These are phyloP conservation scores for Gortyna flavago DNA, from an alignment of 2,888 invertebrate genomes.

Conservation along the genomic window DNA sequence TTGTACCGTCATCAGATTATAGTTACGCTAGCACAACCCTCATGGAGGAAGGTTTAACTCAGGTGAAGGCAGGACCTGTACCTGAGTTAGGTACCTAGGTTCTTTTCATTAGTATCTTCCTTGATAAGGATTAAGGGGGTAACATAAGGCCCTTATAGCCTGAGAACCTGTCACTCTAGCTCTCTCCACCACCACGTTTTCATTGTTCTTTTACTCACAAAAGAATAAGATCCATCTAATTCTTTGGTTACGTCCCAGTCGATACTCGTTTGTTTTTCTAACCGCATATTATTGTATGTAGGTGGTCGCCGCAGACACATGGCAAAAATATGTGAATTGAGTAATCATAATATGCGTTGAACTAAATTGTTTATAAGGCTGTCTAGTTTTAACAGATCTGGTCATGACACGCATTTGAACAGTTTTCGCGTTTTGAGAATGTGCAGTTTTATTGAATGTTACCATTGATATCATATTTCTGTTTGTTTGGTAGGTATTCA, in stretches of 20 bases:
- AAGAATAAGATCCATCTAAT: not conserved
- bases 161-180: not conserved
- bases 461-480: conserved; percentile 21
- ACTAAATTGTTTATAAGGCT: conserved; percentile 58
- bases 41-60: not conserved
- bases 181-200: not conserved
- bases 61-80: not conserved
- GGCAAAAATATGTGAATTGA: conserved; percentile 39
- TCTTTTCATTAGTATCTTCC: not conserved
- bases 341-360: conserved; percentile 48
- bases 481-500: not conserved
- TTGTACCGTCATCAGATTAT: not conserved
- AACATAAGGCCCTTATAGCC: not conserved
- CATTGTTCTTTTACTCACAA: not conserved
- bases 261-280: conserved; percentile 1
- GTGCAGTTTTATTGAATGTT: conserved; percentile 21
- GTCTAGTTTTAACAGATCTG: conserved; percentile 56
- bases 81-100: not conserved
- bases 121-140: not conserved
- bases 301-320: conserved; percentile 12
- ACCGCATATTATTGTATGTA: conserved; percentile 5
- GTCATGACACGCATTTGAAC: conserved; percentile 62
- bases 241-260: not conserved
- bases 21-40: not conserved
- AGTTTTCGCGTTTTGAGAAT: conserved; percentile 28